phyloP scores from a whole-genome alignment of 1,140 invertebrate species.

The Pogonomyrmex californicus region DNA sequence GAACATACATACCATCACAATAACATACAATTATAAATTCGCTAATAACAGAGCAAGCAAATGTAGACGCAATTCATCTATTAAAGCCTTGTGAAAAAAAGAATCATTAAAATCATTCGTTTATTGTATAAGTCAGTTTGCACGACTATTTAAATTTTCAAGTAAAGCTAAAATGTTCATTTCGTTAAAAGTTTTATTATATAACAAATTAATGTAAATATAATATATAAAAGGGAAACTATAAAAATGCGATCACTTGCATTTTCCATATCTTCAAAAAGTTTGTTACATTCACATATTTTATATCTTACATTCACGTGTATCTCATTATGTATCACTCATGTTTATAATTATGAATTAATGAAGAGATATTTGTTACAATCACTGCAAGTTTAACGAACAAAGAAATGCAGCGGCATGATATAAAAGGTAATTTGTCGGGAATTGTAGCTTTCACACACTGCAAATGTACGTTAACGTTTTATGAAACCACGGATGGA shows the following conservation, averaged over 20 bases:
- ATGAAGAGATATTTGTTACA: slow-evolving; percentile 56
- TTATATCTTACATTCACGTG: neutral
- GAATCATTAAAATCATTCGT: neutral
- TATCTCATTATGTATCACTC: neutral
- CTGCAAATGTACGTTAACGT: slow-evolving; percentile 55
- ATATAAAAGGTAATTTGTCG: slow-evolving; percentile 58
- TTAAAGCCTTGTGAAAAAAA: slow-evolving; percentile 5
- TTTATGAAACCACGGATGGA: slow-evolving; percentile 56
- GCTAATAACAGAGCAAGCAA: slow-evolving; percentile 38
- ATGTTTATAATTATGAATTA: slow-evolving; percentile 38
- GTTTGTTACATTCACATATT: neutral
- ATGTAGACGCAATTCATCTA: slow-evolving; percentile 49
- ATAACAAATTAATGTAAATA: neutral
- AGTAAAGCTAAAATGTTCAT: neutral
- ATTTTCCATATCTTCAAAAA: slow-evolving; percentile 19
- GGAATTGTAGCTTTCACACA: slow-evolving; percentile 44
- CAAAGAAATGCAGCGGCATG: slow-evolving; percentile 31
- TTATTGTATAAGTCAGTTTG: neutral
- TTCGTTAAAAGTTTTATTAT: neutral
- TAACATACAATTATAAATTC: neutral
- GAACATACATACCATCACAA: neutral
- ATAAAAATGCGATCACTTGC: neutral
- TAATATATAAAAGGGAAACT: neutral
- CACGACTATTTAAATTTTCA: neutral
- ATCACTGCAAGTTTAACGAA: slow-evolving; percentile 43